phyloP scores from a whole-genome alignment of 2,888 invertebrate species.

The Calliphora vomitoria region DNA sequence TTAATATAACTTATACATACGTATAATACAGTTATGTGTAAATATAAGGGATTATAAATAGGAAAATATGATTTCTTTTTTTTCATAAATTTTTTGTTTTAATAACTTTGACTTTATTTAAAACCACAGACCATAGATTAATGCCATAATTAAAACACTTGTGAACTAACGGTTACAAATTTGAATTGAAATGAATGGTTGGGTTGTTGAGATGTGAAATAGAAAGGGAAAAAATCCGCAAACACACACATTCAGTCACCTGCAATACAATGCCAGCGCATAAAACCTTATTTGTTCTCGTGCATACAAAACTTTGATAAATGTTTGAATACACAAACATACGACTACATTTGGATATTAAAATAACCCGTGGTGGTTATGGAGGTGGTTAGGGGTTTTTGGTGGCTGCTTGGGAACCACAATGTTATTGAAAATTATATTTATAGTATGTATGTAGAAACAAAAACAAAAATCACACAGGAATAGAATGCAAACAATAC shows the following conservation, averaged over 20 bases:
- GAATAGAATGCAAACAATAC: conserved; percentile 16
- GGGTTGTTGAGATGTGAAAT: conserved; percentile 37
- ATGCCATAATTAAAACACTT: conserved; percentile 73
- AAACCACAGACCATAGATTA: conserved; percentile 71
- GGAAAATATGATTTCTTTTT: conserved; percentile 41
- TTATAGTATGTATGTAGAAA: conserved; percentile 37
- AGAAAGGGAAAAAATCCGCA: not conserved
- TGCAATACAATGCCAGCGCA: conserved; percentile 4
- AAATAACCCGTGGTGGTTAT: conserved; percentile 57
- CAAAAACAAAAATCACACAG: conserved; percentile 24
- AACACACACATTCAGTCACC: conserved; percentile 29
- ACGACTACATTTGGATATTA: conserved; percentile 12
- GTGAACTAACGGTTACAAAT: conserved; percentile 63
- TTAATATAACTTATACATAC: not conserved
- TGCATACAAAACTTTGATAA: conserved; percentile 19
- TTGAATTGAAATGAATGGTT: conserved; percentile 49
- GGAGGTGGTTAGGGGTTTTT: conserved; percentile 16
- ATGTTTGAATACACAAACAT: not conserved
- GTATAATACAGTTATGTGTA: too few species aligned
- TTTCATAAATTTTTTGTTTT: conserved; percentile 33
- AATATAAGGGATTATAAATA: conserved; percentile 41
- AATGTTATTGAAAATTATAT: conserved; percentile 62
- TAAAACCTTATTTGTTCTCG: conserved; percentile 5
- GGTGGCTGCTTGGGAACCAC: conserved; percentile 37
- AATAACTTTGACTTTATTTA: conserved; percentile 68